Conservation (phyloP, 2,113 vertebrate genomes). For the Dromiciops gliroides region DNA sequence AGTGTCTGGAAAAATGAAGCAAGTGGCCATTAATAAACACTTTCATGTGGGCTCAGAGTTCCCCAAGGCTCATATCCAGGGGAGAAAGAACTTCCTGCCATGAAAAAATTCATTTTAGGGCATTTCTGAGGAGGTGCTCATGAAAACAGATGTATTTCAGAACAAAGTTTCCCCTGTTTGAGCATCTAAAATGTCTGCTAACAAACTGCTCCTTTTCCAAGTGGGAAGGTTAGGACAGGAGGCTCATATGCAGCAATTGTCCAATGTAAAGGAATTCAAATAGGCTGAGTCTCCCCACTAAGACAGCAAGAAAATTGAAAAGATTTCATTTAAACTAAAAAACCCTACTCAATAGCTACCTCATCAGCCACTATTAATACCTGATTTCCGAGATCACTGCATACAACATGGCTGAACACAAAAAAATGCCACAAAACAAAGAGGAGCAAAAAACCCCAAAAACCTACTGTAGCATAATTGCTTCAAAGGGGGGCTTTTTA, state of each 20-base stretch:
- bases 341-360: not conserved
- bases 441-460: not conserved
- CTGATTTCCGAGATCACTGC: not conserved
- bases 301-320: not conserved
- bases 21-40: slow-evolving; percentile 28
- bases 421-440: not conserved
- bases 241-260: not conserved
- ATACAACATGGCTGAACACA: not conserved
- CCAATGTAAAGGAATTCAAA: not conserved
- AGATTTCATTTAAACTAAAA: not conserved
- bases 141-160: not conserved
- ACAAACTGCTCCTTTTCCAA: not conserved
- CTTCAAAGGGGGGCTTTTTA: slow-evolving; percentile 31
- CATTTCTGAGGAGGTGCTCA: not conserved
- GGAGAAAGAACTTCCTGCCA: not conserved
- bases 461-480: not conserved
- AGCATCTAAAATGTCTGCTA: not conserved
- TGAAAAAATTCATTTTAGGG: not conserved
- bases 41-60: not conserved
- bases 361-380: not conserved
- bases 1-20: slow-evolving; percentile 87
- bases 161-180: not conserved
- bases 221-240: not conserved
- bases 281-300: not conserved
- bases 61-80: not conserved